Percentiles rank a stretch among this genome's conserved stretches.
phyloP scores from a whole-genome alignment of 2,797 vertebrate genomes.

The Danio jaintianensis region DNA sequence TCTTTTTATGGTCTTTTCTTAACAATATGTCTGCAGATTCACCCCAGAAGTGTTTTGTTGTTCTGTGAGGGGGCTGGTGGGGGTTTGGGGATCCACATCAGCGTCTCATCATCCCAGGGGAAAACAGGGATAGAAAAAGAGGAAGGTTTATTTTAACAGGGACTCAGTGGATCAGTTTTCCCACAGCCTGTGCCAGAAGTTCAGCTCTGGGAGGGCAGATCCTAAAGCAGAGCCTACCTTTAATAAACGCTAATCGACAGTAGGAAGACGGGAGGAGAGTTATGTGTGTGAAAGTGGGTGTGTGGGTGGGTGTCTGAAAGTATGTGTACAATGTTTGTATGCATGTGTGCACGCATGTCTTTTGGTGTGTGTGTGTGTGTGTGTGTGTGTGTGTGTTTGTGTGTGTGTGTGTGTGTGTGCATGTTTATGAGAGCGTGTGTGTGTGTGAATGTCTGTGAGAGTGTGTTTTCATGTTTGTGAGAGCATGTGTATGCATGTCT shows the following conservation, averaged over 20 bases:
- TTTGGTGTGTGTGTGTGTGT: too few species aligned
- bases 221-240: slow-evolving; percentile 58
- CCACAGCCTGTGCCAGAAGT: slow-evolving; percentile 74
- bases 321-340: too few species aligned
- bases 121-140: slow-evolving; percentile 71
- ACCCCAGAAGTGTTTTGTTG: slow-evolving; percentile 9
- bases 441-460: too few species aligned
- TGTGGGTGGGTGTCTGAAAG: slow-evolving; percentile 72
- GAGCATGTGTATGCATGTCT: too few species aligned
- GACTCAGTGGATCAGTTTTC: slow-evolving; percentile 73
- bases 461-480: slow-evolving; percentile 17
- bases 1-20: neutral
- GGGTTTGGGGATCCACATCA: slow-evolving; percentile 21
- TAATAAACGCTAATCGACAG: slow-evolving; percentile 54
- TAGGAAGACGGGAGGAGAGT: slow-evolving; percentile 26
- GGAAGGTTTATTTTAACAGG: slow-evolving; percentile 77
- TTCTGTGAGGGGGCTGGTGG: slow-evolving; percentile 45
- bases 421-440: too few species aligned
- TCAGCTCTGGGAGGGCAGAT: slow-evolving; percentile 46
- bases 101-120: slow-evolving; percentile 60
- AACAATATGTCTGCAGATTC: neutral
- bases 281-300: slow-evolving; percentile 51
- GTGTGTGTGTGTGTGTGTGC: too few species aligned
- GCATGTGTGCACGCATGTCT: too few species aligned
- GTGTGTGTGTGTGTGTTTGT: too few species aligned